Conservation (phyloP, 2,113 vertebrate genomes). For the Desmodus rotundus region DNA sequence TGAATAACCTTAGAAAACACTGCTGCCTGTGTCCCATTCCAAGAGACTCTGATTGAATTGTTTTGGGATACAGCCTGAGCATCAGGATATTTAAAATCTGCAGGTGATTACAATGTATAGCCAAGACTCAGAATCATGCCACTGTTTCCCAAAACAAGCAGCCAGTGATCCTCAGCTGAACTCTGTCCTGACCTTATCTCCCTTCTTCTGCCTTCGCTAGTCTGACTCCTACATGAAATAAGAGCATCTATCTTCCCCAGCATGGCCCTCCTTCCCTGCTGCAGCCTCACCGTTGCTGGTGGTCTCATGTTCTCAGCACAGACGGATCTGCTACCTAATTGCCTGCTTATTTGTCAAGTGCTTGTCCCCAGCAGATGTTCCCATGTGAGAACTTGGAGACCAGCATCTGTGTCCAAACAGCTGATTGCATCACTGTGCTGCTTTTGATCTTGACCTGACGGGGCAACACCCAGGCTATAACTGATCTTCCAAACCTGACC, state of each 20-base stretch:
- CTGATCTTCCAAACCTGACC: neutral
- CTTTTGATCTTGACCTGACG: slow-evolving; percentile 61
- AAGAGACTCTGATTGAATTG: neutral
- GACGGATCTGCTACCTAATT: slow-evolving; percentile 63
- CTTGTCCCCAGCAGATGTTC: slow-evolving; percentile 71
- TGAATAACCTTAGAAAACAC: neutral
- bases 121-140: neutral
- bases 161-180: neutral
- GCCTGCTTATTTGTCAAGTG: slow-evolving; percentile 68
- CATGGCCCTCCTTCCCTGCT: neutral
- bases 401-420: slow-evolving; percentile 66
- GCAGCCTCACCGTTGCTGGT: slow-evolving; percentile 25
- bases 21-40: neutral
- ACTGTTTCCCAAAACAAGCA: neutral
- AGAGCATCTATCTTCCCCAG: neutral
- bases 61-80: neutral
- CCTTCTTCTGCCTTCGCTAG: neutral
- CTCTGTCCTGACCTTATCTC: neutral
- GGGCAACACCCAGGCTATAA: neutral
- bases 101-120: neutral
- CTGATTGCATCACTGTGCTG: slow-evolving; percentile 56
- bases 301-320: slow-evolving; percentile 59
- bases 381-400: slow-evolving; percentile 62
- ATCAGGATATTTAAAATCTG: neutral
- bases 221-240: neutral